Base-by-base conservation (phyloP, 1,140 invertebrate genomes). In the Aphidius ervi region DNA sequence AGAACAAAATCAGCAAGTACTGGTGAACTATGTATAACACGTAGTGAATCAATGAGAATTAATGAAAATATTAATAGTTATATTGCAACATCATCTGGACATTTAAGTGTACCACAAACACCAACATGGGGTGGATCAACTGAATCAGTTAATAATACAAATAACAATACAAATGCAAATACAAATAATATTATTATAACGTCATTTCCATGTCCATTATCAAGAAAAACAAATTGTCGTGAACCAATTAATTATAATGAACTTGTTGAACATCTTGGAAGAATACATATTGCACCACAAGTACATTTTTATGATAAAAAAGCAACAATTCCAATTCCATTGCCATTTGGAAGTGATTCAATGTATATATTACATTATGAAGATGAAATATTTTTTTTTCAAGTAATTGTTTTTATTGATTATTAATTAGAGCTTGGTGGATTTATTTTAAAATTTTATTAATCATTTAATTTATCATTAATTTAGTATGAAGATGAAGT, bases 1-100 rank as follows among this genome's bases (percentile, higher is more conserved):
- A 63, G 76, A 6, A 48, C 66, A 0, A 79, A 79, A 59, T 80
- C 78, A 2, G 78, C 77, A 0, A 79, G 77, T 49, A 79, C 75
- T 0, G 74, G 78, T 10, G 75, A 79, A 62, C 61, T 80, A 31
- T 31, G 0, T 68, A 68, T 3, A 66, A 57, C 23, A 31, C 23
- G 23, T 3, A 31, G 23, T 31, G 23, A 31, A 4, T 31, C 8
- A 54, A 55, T 43, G n/a, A 55, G n/a, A 9, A 65, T 43, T 54
- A 5, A 42, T 54, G 37, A 9, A 42, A 43, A 48, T 6, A 20
- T 52, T 6, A n/a, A 59, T 41, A 43, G 43, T 9, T 39, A 54
- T 46, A 55, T 48, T 23, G 9, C 37, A 49, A 48, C 7, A 45
- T 42, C 39, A 41, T 7, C 9, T 49, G 62, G 61, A 42, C 52